phyloP scores from a whole-genome alignment of 1,140 invertebrate species.

The Drosophila jambulina region DNA sequence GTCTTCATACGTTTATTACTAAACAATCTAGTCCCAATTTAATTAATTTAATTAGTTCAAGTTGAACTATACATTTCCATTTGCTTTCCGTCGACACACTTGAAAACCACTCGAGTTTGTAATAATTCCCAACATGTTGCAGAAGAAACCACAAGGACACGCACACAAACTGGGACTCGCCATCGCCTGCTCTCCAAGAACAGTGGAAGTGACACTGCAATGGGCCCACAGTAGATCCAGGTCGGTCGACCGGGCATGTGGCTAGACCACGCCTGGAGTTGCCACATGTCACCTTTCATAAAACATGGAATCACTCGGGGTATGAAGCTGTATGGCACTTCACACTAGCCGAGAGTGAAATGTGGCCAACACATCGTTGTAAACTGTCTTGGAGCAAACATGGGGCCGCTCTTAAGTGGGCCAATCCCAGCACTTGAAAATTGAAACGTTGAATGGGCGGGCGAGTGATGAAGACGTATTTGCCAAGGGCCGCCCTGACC shows the following conservation, averaged over 20 bases:
- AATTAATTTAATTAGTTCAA: conserved; percentile 15
- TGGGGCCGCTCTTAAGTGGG: conserved; percentile 16
- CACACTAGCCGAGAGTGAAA: conserved; percentile 35
- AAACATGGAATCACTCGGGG: conserved; percentile 78
- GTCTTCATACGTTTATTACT: background rate
- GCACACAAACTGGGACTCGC: conserved; percentile 1
- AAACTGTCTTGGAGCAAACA: conserved; percentile 32
- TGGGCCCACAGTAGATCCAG: conserved; percentile 24
- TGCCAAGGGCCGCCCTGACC: conserved; percentile 39
- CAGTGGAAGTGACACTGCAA: conserved; percentile 68
- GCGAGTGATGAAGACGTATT: conserved; percentile 41
- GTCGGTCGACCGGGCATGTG: conserved; percentile 45
- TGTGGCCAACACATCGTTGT: conserved; percentile 41
- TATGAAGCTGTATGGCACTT: conserved; percentile 48
- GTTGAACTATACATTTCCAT: conserved; percentile 34
- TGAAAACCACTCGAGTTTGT: conserved; percentile 67
- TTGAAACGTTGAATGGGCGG: conserved; percentile 42
- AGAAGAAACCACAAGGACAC: conserved; percentile 60
- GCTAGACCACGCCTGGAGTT: conserved; percentile 66
- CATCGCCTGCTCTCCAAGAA: conserved; percentile 25
- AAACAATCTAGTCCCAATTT: background rate
- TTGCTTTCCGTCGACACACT: conserved; percentile 38
- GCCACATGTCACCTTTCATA: conserved; percentile 79
- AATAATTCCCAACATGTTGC: conserved; percentile 75
- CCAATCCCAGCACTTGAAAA: conserved; percentile 33